Base-by-base conservation (phyloP, 2,797 vertebrate species). In the Sebastes hubbsi region DNA sequence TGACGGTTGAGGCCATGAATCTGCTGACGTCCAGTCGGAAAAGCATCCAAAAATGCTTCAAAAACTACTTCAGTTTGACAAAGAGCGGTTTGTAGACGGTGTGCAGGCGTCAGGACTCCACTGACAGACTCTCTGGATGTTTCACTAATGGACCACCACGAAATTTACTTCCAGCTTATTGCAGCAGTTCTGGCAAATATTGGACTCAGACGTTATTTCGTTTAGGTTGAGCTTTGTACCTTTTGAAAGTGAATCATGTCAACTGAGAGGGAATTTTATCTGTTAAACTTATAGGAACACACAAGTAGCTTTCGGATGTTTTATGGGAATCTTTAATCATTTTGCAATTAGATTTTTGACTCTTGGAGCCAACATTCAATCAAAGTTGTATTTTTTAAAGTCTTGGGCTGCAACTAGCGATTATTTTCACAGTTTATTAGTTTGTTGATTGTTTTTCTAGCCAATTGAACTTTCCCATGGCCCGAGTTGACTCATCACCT, bases 11-110 rank as follows among this genome's bases (percentile, higher is more conserved):
- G 36, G 72, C 56, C 52, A 20, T 77, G 46, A 89, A 81, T 80
- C 71, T 83, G 80, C 83, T 72, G 85, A 86, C 14, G 12, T 36
- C 13, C 4, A 24, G 49, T 49, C 56, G 70, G 54, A 56, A 63
- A 52, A 9, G 52, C 58, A 34, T 72, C 52, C 22, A 63, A 58
- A 54, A 80, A 56, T 10, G 25, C 30, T 1, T 59, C 52, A 52
- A n/a, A 68, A n/a, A 65, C 38, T 2, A 25, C 49, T 38, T 24
- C 2, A n/a, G 32, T 69, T 63, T 62, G 65, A 73, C 38, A n/a
- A 3, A n/a, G 30, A 42, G 66, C 11, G 52, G n/a, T 5, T 6
- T 64, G 20, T 30, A 10, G 67, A 49, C 2, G 49, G 12, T 4
- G 32, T 36, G 22, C 38, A 38, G 42, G 62, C 76, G 80, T 66